Conservation (phyloP, 2,888 invertebrate genomes). For the Meiosimyza decipiens region DNA sequence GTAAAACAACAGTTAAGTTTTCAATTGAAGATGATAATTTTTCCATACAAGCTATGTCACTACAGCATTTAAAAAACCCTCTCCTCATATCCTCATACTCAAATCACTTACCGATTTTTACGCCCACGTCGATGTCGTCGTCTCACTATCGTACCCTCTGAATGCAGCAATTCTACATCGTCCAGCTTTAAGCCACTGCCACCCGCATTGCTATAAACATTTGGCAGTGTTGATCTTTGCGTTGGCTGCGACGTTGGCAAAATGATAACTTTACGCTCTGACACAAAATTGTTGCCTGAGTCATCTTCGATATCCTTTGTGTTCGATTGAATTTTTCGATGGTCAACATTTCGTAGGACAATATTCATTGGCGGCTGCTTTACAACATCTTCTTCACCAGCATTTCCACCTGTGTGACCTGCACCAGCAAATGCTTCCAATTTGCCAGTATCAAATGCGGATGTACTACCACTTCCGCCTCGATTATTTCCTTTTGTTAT, state of each 20-base stretch:
- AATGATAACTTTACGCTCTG: constrained; percentile 61
- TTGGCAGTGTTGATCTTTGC: constrained; percentile 63
- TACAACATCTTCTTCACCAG: constrained; percentile 60
- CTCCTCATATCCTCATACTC: too few species aligned
- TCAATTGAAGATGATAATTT: too few species aligned
- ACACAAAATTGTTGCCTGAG: constrained; percentile 66
- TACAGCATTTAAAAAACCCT: not conserved
- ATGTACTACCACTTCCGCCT: constrained; percentile 36
- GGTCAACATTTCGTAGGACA: constrained; percentile 60
- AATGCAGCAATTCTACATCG: constrained; percentile 63
- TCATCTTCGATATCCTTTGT: constrained; percentile 67
- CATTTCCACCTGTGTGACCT: constrained; percentile 12
- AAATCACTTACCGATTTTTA: constrained; percentile 59
- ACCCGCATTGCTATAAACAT: constrained; percentile 66
- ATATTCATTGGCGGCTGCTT: constrained; percentile 56
- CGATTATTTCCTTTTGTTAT: constrained; percentile 27
- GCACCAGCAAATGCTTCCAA: constrained; percentile 35
- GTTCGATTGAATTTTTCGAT: constrained; percentile 66
- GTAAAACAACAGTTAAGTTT: too few species aligned
- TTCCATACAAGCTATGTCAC: too few species aligned
- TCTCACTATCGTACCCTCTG: constrained; percentile 60
- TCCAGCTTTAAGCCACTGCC: constrained; percentile 66
- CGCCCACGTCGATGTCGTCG: constrained; percentile 62
- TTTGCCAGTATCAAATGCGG: constrained; percentile 32
- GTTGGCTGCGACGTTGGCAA: constrained; percentile 64